Base-by-base conservation (phyloP, 2,888 invertebrate species). In the Sclerodermus sp. region DNA sequence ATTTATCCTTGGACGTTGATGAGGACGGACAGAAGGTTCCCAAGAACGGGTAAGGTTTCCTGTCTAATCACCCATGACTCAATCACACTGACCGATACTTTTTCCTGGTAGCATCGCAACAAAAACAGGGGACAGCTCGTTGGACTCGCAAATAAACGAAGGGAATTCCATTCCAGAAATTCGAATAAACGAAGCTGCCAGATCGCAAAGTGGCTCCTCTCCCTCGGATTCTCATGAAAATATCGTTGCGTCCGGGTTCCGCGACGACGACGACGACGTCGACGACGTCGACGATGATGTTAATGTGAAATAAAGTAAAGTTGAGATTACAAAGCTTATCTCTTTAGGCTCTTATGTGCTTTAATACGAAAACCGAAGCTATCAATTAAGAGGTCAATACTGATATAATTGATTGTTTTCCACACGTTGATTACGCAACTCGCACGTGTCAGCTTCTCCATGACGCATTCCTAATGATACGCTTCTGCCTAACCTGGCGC, bases 161-260 rank as follows among this genome's bases (percentile, higher is more conserved):
- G 23, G 4, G 8, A 23, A 8, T 23, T 23, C 45, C 6, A 64
- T 66, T 45, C 59, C 67, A n/a, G 61, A 67, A 43, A 68, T 67
- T 30, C 59, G 64, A 6, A 53, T 64, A 50, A 65, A 68, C 44
- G 54, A 63, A 17, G 53, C 49, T 5, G 60, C 53, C 10, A 53
- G 36, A 17, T 13, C 38, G 2, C 29, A 42, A 2, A 38, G 1
- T 17, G 12, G 17, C 13, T n/a, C n/a, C n/a, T 12, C 29, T 10
- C 39, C 5, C 9, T 13, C 47, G 12, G 17, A 16, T 32, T 40
- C 48, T 16, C 14, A 15, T 14, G 50, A 45, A 34, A 31, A 44
- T 10, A 15, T 29, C 37, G 29, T 30, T 32, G 1, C 13, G 1
- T 29, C 17, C 1, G n/a, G n/a, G n/a, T n/a, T n/a, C n/a, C n/a